Evolutionary conservation across 2,888 invertebrate species (phyloP), one percentile per base, ranked within the genome.

Genomic region (Tipula unca): DNA sequence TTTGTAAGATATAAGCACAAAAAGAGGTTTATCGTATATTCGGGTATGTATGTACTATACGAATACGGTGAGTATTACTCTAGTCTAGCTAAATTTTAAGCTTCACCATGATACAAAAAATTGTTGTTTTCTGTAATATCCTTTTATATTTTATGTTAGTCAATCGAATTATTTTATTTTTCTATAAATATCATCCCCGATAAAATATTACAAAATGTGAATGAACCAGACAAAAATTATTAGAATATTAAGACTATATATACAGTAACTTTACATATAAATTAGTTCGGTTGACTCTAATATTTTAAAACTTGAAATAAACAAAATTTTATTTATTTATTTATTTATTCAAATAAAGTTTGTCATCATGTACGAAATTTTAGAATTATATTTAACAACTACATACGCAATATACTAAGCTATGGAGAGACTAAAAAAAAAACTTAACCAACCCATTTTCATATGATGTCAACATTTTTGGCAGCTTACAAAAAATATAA

Each of bases 391-490:
- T 25, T 69, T 69, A 69, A 69, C 69, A 69, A 69, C 20, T 25
- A 25, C 17, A 6, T 25, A 69, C 6, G 17, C 54, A 48, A n/a
- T 48, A n/a, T n/a, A 17, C 1, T n/a, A 48, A 48, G 48, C n/a
- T 8, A 32, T 1, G 17, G 5, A 54, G 20, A 48, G 48, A 48
- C 69, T 10, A 25, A 69, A 17, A 25, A 10, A 25, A 69, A 17
- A 17, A 17, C 17, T 8, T 69, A 69, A 69, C 69, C 69, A 69
- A 69, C 69, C 69, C 69, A 69, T 69, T 69, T 69, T 25, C 25
- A 69, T n/a, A n/a, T 69, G 69, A 69, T 69, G 69, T 69, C 69
- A 69, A 69, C 25, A 69, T 69, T 69, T 69, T 69, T 69, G 69
- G 69, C 69, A 69, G 20, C 69, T 25, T 14, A 69, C 25, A 69